These are phyloP conservation scores for Patella vulgata DNA, from an alignment of 1,140 invertebrate genomes.

Conservation along the genomic window DNA sequence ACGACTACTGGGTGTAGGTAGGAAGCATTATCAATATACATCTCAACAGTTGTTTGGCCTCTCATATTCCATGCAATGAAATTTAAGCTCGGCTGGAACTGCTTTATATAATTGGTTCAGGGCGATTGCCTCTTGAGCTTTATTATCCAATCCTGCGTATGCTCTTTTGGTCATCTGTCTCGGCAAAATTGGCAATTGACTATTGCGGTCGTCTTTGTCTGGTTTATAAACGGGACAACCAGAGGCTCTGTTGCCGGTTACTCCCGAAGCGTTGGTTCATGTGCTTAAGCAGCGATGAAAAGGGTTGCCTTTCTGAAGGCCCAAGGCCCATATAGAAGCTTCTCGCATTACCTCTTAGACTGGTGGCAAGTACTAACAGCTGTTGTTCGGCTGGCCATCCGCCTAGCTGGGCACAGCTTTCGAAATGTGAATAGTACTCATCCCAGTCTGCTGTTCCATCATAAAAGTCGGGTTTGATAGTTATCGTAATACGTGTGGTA, in stretches of 20 bases:
- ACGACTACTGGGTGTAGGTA: too few relatives aligned
- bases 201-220: neutral
- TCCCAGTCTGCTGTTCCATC: constrained; percentile 3
- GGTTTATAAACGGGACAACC: neutral
- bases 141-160: constrained; percentile 1
- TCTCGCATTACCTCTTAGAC: neutral
- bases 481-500: too few relatives aligned
- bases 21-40: too few relatives aligned
- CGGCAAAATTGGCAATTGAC: neutral
- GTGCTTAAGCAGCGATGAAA: neutral
- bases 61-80: too few relatives aligned
- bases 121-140: constrained; percentile 4
- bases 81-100: too few relatives aligned
- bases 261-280: constrained; percentile 3
- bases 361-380: neutral
- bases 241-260: neutral
- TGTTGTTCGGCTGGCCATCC: neutral
- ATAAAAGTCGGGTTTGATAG: neutral
- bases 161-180: constrained; percentile 3
- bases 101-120: too few relatives aligned
- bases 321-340: neutral
- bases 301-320: neutral
- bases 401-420: neutral
- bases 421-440: constrained; percentile 2
- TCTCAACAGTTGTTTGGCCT: too few relatives aligned